These are phyloP conservation scores for Pseudorasbora parva DNA, from an alignment of 2,113 vertebrate species.

Conservation along the genomic window DNA sequence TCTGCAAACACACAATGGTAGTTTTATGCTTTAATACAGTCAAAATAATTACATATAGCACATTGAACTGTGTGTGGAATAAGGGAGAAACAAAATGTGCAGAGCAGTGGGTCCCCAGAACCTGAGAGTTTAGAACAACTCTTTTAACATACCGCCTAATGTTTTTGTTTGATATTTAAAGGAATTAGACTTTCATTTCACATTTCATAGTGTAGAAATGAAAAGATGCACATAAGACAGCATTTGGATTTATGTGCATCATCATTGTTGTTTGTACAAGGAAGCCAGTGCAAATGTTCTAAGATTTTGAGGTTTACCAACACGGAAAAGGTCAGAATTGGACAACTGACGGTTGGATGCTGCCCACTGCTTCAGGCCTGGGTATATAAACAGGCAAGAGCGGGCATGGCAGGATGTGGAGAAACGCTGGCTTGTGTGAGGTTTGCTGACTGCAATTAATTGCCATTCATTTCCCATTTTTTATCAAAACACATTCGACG, in stretches of 20 bases:
- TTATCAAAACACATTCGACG: not conserved
- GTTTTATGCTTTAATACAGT: no score
- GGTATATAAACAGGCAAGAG: constrained; percentile 38
- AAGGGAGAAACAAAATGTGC: no score
- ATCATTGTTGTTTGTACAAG: constrained; percentile 31
- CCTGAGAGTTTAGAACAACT: no score
- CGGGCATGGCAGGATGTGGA: constrained; percentile 34
- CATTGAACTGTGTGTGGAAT: no score
- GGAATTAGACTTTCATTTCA: not conserved
- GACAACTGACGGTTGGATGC: constrained; percentile 28
- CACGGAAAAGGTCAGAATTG: constrained; percentile 44
- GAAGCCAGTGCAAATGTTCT: constrained; percentile 33
- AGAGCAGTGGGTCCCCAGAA: no score
- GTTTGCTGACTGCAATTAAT: constrained; percentile 43
- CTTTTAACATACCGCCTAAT: not conserved
- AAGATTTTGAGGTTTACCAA: constrained; percentile 46
- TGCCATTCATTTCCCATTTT: constrained; percentile 24
- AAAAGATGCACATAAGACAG: constrained; percentile 34
- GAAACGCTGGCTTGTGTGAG: constrained; percentile 27
- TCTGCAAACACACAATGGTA: no score
- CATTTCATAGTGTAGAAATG: not conserved
- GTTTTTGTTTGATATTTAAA: not conserved
- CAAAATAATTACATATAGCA: no score
- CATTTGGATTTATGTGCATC: constrained; percentile 41
- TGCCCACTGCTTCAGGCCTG: constrained; percentile 10